Base-by-base conservation (phyloP, 1,140 invertebrate genomes). In the Drosophila kikkawai region DNA sequence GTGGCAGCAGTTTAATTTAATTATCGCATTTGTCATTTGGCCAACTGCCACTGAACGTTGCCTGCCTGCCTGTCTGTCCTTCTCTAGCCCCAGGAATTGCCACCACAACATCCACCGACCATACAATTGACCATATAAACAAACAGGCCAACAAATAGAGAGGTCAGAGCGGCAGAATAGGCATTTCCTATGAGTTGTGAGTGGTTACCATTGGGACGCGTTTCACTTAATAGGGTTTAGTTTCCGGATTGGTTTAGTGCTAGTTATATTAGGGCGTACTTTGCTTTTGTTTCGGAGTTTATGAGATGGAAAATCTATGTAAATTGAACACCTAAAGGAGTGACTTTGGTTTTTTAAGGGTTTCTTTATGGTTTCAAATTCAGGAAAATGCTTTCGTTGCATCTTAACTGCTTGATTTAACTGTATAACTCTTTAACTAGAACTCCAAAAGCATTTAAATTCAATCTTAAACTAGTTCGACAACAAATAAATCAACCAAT, bases 1-100 rank as follows among this genome's bases (percentile, higher is more conserved):
- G 88, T 90, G 90, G 90, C 90, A 83, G 77, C 80, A 91, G 87
- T 91, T 91, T 91, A 91, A 91, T 91, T 91, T 91, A 91, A 91
- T 91, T 91, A 91, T 88, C 84, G 80, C 69, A 86, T 91, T 91
- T 91, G 90, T 80, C 91, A 91, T 91, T 91, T 86, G 90, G 90
- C 81, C 79, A 86, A 90, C 78, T 80, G 90, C 82, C 90, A 91
- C 53, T 79, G 80, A 56, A 64, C 55, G 58, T 26, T 12, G 64
- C 13, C 19, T n/a, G 58, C 8, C 12, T 22, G 32, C 15, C 51
- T 36, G 32, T 37, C 15, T 19, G 58, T 29, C 26, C 26, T 29
- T 29, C 26, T 5, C 6, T 29, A 29, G 64, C n/a, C 58, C 41
- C n/a, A 13, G 17, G 22, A 63, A 63, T 48, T 42, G 32, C 44